Evolutionary conservation across 2,113 vertebrate genomes (phyloP), one percentile per base, ranked within the genome.

Genomic region (Mobula hypostoma): DNA sequence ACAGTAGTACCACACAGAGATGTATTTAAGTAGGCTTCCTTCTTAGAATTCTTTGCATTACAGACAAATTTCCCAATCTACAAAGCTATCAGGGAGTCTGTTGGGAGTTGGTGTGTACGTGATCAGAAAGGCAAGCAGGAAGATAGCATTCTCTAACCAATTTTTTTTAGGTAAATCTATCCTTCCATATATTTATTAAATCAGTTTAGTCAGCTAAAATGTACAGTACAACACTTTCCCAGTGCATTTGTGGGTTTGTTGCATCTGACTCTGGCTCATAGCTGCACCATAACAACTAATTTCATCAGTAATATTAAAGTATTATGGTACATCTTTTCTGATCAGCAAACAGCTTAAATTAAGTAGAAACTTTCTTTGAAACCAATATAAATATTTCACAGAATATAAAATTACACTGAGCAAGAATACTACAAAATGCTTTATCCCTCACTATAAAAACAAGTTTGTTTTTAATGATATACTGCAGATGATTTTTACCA

Each of bases 31-130:
- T 93, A 74, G 91, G 91, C 91, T 93, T 93, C 72, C 91, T 93
- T 93, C 91, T 93, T 93, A 76, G 91, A 93, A 93, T 93, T 93
- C 91, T 93, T 93, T 72, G 91, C 91, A 93, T 93, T 93, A 93
- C 91, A 93, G 91, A 93, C 91, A 93, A 93, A 93, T 93, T 93
- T 93, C 91, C 91, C 91, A 93, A 93, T 93, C 91, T 93, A 93
- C 91, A 93, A 93, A 93, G 91, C 91, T 93, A 93, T 93, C 91
- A 93, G 24, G 36, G 90, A 76, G 91, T 93, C 91, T 93, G 21
- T 17, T 74, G 91, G 91, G 91, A 93, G 19, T 93, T 93, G 66
- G 68, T 6, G 24, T 40, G 70, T 76, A 70, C 91, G 91, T 93
- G 91, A 70, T 76, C 68, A 76, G 91, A 93, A 40, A 74, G 40